Evolutionary conservation across 2,113 vertebrate genomes (phyloP).

Genomic region (Ranitomeya variabilis): DNA sequence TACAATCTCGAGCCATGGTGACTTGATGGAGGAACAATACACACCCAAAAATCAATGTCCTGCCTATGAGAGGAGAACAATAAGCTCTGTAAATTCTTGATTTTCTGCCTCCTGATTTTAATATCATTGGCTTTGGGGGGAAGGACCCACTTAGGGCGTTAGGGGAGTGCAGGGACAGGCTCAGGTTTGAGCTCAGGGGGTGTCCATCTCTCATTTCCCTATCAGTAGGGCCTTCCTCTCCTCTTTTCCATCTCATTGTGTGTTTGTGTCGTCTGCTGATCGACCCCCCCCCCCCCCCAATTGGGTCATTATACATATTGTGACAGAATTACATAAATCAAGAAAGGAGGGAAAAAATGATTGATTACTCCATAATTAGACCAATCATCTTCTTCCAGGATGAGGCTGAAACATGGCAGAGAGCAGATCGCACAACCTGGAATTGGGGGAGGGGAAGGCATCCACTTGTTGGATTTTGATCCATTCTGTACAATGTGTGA

Average conservation of each 20-base stretch:
- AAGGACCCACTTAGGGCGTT: too few species aligned
- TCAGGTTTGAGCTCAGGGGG: too few species aligned
- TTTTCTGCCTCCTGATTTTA: constrained; percentile 5
- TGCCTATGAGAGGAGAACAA: neutral
- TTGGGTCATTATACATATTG: too few species aligned
- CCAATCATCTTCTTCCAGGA: neutral
- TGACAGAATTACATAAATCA: constrained; percentile 25
- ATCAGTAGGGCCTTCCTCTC: too few species aligned
- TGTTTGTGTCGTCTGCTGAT: too few species aligned
- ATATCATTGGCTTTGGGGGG: neutral
- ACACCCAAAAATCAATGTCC: neutral
- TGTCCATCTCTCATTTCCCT: too few species aligned
- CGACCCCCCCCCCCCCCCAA: too few species aligned
- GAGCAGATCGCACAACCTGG: neutral
- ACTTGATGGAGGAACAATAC: too few species aligned
- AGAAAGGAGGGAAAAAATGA: neutral
- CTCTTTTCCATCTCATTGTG: too few species aligned
- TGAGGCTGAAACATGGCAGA: neutral
- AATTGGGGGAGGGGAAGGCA: neutral
- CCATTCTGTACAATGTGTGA: neutral
- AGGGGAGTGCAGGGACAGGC: too few species aligned
- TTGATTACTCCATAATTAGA: neutral
- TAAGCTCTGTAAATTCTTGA: neutral
- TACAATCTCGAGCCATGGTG: too few species aligned
- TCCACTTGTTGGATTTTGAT: neutral